These are phyloP conservation scores for Oreonectes daqikongensis DNA, from an alignment of 2,797 vertebrate species.

Conservation along the genomic window DNA sequence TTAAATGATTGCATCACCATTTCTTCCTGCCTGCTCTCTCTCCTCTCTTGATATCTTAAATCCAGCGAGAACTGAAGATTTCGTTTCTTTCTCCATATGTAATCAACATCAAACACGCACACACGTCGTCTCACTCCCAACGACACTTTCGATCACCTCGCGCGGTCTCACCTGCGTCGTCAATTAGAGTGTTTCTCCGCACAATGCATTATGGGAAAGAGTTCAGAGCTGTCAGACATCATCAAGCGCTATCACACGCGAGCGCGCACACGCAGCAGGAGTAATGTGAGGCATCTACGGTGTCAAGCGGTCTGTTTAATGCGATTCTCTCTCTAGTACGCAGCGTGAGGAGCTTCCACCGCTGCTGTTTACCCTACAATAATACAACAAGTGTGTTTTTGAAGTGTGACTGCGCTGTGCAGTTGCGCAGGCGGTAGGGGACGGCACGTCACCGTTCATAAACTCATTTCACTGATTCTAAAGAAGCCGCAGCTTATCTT, in stretches of 20 bases:
- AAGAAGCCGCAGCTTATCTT: neutral
- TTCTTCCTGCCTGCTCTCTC: conserved; percentile 45
- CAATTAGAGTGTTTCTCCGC: conserved; percentile 55
- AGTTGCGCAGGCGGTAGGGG: conserved; percentile 46
- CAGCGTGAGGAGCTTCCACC: conserved; percentile 26
- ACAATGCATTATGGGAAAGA: conserved; percentile 44
- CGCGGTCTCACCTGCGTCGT: conserved; percentile 44
- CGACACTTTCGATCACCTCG: conserved; percentile 41
- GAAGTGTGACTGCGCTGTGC: conserved; percentile 52
- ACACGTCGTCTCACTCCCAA: conserved; percentile 1
- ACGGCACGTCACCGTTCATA: conserved; percentile 43
- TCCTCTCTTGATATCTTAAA: conserved; percentile 40
- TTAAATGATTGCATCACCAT: conserved; percentile 61
- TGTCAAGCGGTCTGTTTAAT: conserved; percentile 52
- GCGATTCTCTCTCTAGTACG: conserved; percentile 40
- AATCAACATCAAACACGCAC: conserved; percentile 34
- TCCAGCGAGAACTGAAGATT: conserved; percentile 47
- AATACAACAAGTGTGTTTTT: conserved; percentile 58
- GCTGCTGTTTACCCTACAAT: conserved; percentile 53
- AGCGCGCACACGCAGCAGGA: conserved; percentile 28
- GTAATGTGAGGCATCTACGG: conserved; percentile 42
- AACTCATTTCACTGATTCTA: conserved; percentile 35
- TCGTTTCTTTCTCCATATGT: conserved; percentile 42
- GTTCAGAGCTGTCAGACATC: conserved; percentile 55
- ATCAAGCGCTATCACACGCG: conserved; percentile 45